Percentiles rank a stretch among this genome's conserved stretches.
phyloP scores from a whole-genome alignment of 2,797 vertebrate genomes.

The Pteropus rufus region DNA sequence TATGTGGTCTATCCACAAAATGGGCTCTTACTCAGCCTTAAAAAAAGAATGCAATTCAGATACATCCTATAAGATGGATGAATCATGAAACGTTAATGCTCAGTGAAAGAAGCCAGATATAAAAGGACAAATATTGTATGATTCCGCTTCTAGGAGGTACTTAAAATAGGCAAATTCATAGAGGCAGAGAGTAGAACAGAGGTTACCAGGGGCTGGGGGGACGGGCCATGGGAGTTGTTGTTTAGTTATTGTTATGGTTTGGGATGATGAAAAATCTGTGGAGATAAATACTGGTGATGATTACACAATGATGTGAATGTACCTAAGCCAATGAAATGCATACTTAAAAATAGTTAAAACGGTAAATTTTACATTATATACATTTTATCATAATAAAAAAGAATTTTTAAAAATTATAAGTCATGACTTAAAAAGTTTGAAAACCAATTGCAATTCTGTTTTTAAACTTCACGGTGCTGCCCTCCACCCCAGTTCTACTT shows the following conservation, averaged over 20 bases:
- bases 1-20: too few relatives aligned
- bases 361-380: background rate
- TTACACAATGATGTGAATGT: rapidly evolving
- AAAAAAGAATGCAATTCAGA: background rate
- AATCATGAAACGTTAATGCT: background rate
- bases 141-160: background rate
- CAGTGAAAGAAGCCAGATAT: background rate
- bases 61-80: background rate
- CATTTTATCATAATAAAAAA: background rate
- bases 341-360: background rate
- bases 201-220: background rate
- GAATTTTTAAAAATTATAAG: background rate
- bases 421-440: background rate
- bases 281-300: background rate
- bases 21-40: background rate
- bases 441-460: background rate
- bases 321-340: background rate
- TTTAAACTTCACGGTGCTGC: background rate
- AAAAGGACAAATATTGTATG: background rate
- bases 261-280: background rate
- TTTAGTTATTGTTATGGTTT: background rate
- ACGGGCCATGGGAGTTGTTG: rapidly evolving
- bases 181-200: background rate
- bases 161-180: background rate
- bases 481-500: rapidly evolving